Conservation (phyloP, 2,797 vertebrate genomes). For the Alcedo quadribrachys region DNA sequence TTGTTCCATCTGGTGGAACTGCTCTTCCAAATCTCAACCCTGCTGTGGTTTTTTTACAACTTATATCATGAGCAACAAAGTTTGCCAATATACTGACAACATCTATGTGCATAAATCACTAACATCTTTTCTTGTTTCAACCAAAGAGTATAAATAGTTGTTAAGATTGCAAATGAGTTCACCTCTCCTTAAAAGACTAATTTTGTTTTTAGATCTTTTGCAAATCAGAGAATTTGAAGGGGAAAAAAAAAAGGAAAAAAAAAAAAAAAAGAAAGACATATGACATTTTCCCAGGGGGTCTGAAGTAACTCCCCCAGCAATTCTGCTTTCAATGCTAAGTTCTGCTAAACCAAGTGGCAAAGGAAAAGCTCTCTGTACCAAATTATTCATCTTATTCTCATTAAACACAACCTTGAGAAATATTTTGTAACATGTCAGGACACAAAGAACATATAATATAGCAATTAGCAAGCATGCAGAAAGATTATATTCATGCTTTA, state of each 20-base stretch:
- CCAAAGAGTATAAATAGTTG: not conserved
- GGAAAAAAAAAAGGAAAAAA: not conserved
- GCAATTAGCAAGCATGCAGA: constrained; percentile 24
- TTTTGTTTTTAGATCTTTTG: constrained; percentile 16
- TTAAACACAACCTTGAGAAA: constrained; percentile 35
- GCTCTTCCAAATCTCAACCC: not conserved
- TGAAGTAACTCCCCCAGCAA: not conserved
- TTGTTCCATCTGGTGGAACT: not conserved
- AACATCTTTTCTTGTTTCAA: constrained; percentile 21
- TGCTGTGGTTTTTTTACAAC: not conserved
- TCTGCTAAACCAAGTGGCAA: constrained; percentile 19
- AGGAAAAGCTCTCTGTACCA: constrained; percentile 17
- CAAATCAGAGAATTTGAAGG: constrained; percentile 29
- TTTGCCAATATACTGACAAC: constrained; percentile 8
- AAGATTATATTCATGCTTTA: not conserved
- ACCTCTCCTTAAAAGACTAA: constrained; percentile 25
- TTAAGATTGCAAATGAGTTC: constrained; percentile 48
- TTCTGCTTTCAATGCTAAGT: constrained; percentile 18
- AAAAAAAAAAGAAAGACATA: not conserved
- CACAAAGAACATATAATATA: constrained; percentile 20
- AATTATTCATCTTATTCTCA: constrained; percentile 23
- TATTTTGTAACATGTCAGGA: not conserved
- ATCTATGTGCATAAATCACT: not conserved
- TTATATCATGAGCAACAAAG: not conserved
- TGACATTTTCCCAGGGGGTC: not conserved